Percentiles rank a stretch among this genome's conserved stretches.
phyloP scores from a whole-genome alignment of 2,797 vertebrate species.

The Cuniculus paca region DNA sequence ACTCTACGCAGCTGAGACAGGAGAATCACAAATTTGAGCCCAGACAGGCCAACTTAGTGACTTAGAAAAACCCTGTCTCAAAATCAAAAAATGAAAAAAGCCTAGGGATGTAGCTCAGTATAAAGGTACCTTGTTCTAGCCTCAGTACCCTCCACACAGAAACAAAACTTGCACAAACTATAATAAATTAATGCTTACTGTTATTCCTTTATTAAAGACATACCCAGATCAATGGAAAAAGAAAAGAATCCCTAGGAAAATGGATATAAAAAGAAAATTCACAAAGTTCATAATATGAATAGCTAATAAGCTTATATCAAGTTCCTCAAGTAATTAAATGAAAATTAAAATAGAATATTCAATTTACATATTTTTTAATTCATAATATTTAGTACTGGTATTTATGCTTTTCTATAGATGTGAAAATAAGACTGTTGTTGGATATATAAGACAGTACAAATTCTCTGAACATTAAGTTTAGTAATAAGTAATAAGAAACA shows the following conservation, averaged over 20 bases:
- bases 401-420: neutral
- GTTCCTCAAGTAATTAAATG: neutral
- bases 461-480: neutral
- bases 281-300: conserved; percentile 13
- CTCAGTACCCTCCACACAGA: neutral
- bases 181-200: conserved; percentile 38
- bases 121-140: neutral
- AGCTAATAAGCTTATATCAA: neutral
- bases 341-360: conserved; percentile 23
- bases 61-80: neutral
- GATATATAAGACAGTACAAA: neutral
- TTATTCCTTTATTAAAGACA: conserved; percentile 34
- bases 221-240: conserved; percentile 15
- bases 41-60: neutral
- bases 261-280: conserved; percentile 40
- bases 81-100: neutral
- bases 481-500: neutral
- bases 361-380: conserved; percentile 44
- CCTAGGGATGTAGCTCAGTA: neutral
- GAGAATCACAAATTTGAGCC: neutral
- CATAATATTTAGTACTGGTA: neutral
- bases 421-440: neutral
- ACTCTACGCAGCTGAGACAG: neutral
- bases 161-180: neutral
- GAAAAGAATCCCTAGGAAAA: conserved; percentile 41